Conservation (phyloP, 2,113 vertebrate genomes). For the Hystrix brachyura region DNA sequence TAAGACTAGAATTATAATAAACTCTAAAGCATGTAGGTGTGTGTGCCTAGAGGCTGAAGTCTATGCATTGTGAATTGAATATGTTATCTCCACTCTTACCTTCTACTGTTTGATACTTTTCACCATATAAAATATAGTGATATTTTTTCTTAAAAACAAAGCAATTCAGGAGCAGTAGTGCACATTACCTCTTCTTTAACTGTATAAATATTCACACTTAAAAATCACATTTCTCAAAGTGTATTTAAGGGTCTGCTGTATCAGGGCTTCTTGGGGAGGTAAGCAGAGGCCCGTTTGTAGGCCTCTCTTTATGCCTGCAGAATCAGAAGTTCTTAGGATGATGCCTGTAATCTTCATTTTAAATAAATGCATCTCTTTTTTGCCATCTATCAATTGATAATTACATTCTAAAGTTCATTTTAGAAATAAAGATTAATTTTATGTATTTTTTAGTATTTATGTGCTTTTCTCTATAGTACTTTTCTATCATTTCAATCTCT, state of each 20-base stretch:
- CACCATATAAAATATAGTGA: not conserved
- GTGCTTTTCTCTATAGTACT: not conserved
- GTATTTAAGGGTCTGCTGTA: not conserved
- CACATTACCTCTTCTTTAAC: not conserved
- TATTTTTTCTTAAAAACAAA: not conserved
- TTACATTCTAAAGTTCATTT: not conserved
- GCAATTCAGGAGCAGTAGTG: not conserved
- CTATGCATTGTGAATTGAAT: not conserved
- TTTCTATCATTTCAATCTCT: not conserved
- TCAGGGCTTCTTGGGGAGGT: not conserved
- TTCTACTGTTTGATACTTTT: not conserved
- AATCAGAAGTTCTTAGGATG: not conserved
- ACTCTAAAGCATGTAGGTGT: not conserved
- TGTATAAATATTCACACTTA: conserved; percentile 13
- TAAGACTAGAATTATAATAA: not conserved
- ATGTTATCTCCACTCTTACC: not conserved
- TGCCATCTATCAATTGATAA: not conserved
- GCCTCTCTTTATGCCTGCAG: not conserved
- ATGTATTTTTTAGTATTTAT: not conserved
- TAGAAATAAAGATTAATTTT: conserved; percentile 29
- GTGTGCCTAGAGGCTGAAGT: not conserved
- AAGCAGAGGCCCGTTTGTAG: not conserved
- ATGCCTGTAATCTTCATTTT: not conserved
- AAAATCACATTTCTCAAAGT: not conserved
- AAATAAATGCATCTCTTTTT: not conserved